Conservation (phyloP, 2,113 vertebrate species). For the Cavia porcellus region DNA sequence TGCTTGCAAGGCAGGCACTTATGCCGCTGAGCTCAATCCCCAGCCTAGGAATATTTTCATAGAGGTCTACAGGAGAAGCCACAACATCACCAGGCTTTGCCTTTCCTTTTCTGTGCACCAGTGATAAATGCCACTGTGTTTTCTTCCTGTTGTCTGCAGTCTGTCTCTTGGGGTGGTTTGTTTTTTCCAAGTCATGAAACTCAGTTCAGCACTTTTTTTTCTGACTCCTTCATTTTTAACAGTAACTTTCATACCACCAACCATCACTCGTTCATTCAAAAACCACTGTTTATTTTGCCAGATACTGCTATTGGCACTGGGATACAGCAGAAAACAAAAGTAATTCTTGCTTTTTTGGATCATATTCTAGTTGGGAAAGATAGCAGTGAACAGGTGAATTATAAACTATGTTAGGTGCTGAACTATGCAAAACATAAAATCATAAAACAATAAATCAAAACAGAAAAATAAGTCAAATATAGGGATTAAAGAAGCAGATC, state of each 20-base stretch:
- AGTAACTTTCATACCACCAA: background rate
- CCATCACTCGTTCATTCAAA: background rate
- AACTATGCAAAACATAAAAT: background rate
- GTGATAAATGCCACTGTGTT: background rate
- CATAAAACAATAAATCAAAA: background rate
- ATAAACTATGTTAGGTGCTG: background rate
- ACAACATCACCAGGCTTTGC: background rate
- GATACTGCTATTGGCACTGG: background rate
- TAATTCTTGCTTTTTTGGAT: background rate
- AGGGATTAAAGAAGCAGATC: background rate
- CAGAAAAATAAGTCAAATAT: background rate
- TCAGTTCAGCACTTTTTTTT: conserved; percentile 4
- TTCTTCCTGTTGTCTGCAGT: background rate
- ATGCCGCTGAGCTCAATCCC: too few relatives aligned
- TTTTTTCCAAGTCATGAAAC: background rate
- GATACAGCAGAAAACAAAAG: background rate
- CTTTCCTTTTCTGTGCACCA: background rate
- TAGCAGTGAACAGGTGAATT: background rate
- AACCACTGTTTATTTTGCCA: background rate
- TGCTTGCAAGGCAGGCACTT: too few relatives aligned
- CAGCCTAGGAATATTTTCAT: background rate
- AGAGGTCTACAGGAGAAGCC: background rate
- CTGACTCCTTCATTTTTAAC: background rate
- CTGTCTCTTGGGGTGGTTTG: background rate
- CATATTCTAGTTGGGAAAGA: background rate